Base-by-base conservation (phyloP, 2,888 invertebrate species). In the Hydropsyche betteni region DNA sequence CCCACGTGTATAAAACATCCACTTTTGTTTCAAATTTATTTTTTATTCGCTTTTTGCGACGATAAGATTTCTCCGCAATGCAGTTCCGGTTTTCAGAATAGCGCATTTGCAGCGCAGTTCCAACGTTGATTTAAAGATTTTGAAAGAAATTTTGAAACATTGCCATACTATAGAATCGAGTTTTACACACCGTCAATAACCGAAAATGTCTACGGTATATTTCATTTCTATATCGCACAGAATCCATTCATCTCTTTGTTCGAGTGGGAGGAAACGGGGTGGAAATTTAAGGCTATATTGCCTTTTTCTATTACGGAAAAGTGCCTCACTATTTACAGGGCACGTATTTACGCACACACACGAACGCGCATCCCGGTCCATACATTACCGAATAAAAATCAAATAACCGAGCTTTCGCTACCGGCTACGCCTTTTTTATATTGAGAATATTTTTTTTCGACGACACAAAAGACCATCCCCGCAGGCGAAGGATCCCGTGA, bases 301-400 rank as follows among this genome's bases (percentile, higher is more conserved):
- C 64, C 64, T 64, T 64, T 64, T 64, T 64, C 64, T 64, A 36
- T 64, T 64, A 64, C 12, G 34, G 64, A 34, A 34, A 64, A 64
- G 64, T 64, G 64, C 33, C 36, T 34, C 36, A 64, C 64, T 64
- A 64, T 64, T 64, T 64, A 64, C 64, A 36, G 64, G 44, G 36
- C 16, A 14, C 55, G 55, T 55, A 14, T n/a, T 16, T 55, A 55
- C 64, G 36, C 36, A 64, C 61, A 61, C 34, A 16, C 64, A 64
- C 64, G 34, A 24, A 64, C 34, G 34, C 36, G 8, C 33, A 4
- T 64, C 58, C 14, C 50, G 58, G 55, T 16, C 38, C 58, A 55
- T 72, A 61, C 58, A 72, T 72, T 72, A 72, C 72, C 58, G 72
- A 58, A 72, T 72, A 72, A 72, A 72, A 72, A 72, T 72, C 72